Evolutionary conservation across 2,888 invertebrate genomes (phyloP).

Genomic region (Heliconius erato): DNA sequence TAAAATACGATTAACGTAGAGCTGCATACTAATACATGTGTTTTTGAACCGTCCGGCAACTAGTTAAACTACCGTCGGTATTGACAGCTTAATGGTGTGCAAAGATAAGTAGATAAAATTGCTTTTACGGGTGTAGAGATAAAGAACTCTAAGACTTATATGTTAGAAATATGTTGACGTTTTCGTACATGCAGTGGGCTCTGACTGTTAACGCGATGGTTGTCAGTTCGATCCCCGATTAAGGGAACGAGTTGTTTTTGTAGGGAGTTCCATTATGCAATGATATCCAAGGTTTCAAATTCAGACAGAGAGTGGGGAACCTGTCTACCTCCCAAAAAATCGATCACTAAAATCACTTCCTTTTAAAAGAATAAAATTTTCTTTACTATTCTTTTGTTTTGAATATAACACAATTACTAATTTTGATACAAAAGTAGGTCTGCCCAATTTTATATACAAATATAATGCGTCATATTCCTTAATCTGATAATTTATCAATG

Average conservation of each 20-base stretch:
- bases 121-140: background rate
- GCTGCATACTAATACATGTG: conserved; percentile 52
- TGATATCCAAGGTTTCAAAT: background rate
- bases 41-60: conserved; percentile 30
- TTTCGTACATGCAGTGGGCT: background rate
- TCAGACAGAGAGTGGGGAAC: background rate
- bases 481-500: conserved; percentile 41
- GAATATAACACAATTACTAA: background rate
- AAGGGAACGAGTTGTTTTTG: too few relatives aligned
- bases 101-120: conserved; percentile 24
- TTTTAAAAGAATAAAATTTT: background rate
- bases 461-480: conserved; percentile 38
- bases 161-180: background rate
- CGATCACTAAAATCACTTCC: background rate
- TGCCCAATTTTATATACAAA: conserved; percentile 22
- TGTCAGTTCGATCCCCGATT: too few relatives aligned
- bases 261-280: too few relatives aligned
- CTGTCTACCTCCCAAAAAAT: too few relatives aligned
- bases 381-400: background rate
- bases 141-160: background rate
- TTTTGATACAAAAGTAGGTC: conserved; percentile 25
- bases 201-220: background rate
- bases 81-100: conserved; percentile 27
- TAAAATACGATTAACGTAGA: conserved; percentile 60
- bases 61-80: conserved; percentile 21